Base-by-base conservation (phyloP, 2,113 vertebrate genomes). In the Charadrius vociferus region DNA sequence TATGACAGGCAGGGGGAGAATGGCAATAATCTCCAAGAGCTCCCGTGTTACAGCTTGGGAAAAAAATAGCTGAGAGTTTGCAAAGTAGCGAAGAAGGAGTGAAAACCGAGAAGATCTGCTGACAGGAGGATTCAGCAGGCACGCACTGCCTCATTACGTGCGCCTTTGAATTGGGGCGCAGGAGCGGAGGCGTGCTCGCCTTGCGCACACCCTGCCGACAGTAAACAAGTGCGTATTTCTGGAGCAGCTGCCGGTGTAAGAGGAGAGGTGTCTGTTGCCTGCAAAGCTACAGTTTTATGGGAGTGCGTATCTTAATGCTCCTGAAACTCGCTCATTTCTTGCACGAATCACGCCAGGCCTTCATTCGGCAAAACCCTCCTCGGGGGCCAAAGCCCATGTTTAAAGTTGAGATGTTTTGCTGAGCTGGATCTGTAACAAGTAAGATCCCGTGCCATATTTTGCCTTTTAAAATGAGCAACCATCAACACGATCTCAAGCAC, bases 1-100 rank as follows among this genome's bases (percentile, higher is more conserved):
- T 98, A 97, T 97, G 96, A 97, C 97, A 98, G 90, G 96, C 97
- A 79, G 86, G 70, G 88, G 88, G 95, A 97, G 96, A 98, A 96
- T 85, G 96, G 84, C 79, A 97, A 80, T 63, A 94, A 89, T 97
- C 90, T 97, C 85, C 21, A 41, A 89, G 92, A 90, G 67, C 67
- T 86, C 84, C 82, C 29, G 36, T 30, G 45, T 55, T 95, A 88
- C 6, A 9, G 65, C 83, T 52, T 70, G 74, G 80, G 86, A 66
- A 95, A 89, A 94, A 96, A 93, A 96, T 93, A 92, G 82, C 86
- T 90, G 93, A 92, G 92, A 88, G 55, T 91, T 95, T 91, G 88
- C 37, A 80, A 94, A 92, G 56, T 34, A 80, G 86, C 15, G 61
- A 87, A 92, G 90, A 95, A 93, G 78, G 59, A 71, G 83, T 49